Evolutionary conservation across 2,888 invertebrate genomes (phyloP), one percentile per base, ranked within the genome.

Genomic region (Meandrusa payeni): DNA sequence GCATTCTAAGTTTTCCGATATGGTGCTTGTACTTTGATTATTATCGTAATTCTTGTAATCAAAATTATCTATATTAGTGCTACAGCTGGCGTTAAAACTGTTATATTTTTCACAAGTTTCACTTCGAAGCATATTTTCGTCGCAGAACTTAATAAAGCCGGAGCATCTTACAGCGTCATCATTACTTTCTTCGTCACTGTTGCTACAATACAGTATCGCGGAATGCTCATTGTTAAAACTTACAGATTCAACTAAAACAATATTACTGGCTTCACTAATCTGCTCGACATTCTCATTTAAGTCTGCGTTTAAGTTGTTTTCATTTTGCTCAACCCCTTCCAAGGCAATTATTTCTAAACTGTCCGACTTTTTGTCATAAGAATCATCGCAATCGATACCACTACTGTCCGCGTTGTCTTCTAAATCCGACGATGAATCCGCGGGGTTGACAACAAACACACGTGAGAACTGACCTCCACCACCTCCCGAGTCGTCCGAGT

Each of bases 361-460:
- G 49, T 86, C 85, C 1, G 83, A 82, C 57, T 81, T 86, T 56
- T 78, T 83, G 54, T 85, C 85, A 55, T 91, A 91, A 51, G 92
- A 90, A 62, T 93, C 92, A 19, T 92, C 92, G 32, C 91, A 90
- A 55, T 91, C 89, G 33, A 87, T 90, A 27, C 91, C 90, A 42
- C 88, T 88, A 50, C 88, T 87, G 49, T 89, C 90, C 1, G 90
- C 90, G 42, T 90, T 90, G 54, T 89, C 86, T 39, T 91, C 90
- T 26, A 89, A 78, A 38, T 90, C 91, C 0, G 90, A 91, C 1
- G 91, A 91, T 3, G 91, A 90, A 36, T 90, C 89, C 10, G 79
- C 81, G 3, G 91, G 91, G 59, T 93, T 93, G 10, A 93, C 92
- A 1, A 93, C 90, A 63, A 93, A 93, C 9, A 93, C 91, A 41